Base-by-base conservation (phyloP, 2,888 invertebrate species). In the Hirtodrosophila trivittata region DNA sequence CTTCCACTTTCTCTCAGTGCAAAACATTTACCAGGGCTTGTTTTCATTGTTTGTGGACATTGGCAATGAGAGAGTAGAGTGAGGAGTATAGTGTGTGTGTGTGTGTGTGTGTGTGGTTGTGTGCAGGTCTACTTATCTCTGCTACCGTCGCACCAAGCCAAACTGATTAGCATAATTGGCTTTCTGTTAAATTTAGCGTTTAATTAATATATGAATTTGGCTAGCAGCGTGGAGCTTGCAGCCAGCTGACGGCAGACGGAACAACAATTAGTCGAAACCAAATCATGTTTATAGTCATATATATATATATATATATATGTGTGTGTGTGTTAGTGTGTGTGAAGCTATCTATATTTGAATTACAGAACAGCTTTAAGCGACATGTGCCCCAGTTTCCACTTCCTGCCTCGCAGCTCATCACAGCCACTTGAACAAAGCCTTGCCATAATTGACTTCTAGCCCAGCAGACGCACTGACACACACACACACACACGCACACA, bases 111-210 rank as follows among this genome's bases (percentile, higher is more conserved):
- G 16, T 56, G 30, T 51, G 41, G 14, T 26, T 51, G 28, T 35
- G 30, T 21, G 51, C 37, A 47, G 54, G 54, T 39, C 13, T 42
- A 58, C 64, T 58, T 73, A 68, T 73, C 73, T 73, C 3, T 13
- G 10, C 2, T 13, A 28, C 37, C 45, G 41, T 47, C 39, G 46
- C 42, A 51, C 32, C 50, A 57, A 9, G n/a, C 26, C 35, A 32
- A 56, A 46, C 73, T 77, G 85, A 82, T 82, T 82, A 82, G 77
- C 82, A 82, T 82, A 82, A 82, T 85, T 82, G 77, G 66, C 77
- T 85, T 75, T 73, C 73, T 75, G 86, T 83, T 85, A 85, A 85
- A 82, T 82, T 82, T 82, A 73, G 83, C 82, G 68, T 82, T 82
- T 82, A 82, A 82, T 85, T 85, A 82, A 82, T 85, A 85, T 75